A percentile compares a stretch with the other conserved stretches of the same genome.
Conservation (phyloP, 2,888 invertebrate species). For the Leptinotarsa rubiginosa region DNA sequence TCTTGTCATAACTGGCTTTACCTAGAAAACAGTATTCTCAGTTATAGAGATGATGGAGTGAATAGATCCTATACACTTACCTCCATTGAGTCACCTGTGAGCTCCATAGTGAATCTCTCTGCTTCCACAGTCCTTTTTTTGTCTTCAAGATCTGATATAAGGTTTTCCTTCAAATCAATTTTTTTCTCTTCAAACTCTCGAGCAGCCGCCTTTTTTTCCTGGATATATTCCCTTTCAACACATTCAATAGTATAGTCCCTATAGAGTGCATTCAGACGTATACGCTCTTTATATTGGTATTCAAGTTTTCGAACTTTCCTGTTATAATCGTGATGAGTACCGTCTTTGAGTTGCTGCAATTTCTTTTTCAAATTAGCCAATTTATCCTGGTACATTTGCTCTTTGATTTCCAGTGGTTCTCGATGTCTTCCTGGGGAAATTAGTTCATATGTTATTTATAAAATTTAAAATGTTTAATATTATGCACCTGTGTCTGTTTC, state of each 20-base stretch:
- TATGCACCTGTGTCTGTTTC: conserved; percentile 85
- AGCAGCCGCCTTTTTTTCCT: conserved; percentile 88
- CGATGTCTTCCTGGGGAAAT: conserved; percentile 71
- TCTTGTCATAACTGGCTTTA: conserved; percentile 96
- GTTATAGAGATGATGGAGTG: neutral
- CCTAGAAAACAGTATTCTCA: conserved; percentile 57
- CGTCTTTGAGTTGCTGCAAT: conserved; percentile 87
- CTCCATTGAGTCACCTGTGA: conserved; percentile 72
- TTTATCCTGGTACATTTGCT: conserved; percentile 93
- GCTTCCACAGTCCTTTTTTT: conserved; percentile 89
- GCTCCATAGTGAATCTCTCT: conserved; percentile 87
- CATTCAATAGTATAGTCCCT: conserved; percentile 86
- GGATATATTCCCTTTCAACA: conserved; percentile 87
- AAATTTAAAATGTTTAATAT: neutral
- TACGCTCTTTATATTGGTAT: conserved; percentile 82
- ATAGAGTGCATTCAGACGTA: conserved; percentile 80
- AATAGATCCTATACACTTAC: conserved; percentile 30
- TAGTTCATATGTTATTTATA: conserved; percentile 7
- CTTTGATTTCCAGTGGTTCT: conserved; percentile 86
- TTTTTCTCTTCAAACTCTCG: conserved; percentile 97
- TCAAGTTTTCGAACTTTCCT: conserved; percentile 86
- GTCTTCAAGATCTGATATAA: conserved; percentile 92
- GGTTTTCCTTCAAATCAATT: conserved; percentile 87
- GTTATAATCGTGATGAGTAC: conserved; percentile 80
- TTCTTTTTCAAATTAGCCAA: conserved; percentile 89